Conservation (phyloP, 1,140 invertebrate genomes). For the Polypedilum pembai region DNA sequence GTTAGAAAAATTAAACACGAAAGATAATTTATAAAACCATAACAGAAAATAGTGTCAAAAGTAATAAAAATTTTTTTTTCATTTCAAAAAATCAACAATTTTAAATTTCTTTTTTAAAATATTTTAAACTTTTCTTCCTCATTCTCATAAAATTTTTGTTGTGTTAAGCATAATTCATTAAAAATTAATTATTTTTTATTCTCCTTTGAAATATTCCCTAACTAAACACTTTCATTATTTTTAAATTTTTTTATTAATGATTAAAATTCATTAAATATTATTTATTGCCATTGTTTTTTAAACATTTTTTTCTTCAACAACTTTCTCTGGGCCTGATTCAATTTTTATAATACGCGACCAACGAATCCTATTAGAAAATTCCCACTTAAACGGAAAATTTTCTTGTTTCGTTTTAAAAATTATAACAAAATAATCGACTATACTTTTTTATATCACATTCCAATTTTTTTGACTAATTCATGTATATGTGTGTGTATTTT, state of each 20-base stretch:
- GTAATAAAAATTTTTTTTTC: too few species aligned
- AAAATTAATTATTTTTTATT: background rate
- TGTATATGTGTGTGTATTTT: background rate
- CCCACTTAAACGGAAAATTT: background rate
- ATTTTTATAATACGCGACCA: background rate
- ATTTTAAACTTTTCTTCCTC: too few species aligned
- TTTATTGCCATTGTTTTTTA: conserved; percentile 8
- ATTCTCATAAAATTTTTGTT: background rate
- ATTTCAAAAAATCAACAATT: too few species aligned
- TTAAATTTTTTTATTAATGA: background rate
- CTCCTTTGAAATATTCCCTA: conserved; percentile 19
- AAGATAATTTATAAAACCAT: too few species aligned
- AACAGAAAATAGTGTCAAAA: too few species aligned
- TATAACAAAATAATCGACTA: conserved; percentile 16
- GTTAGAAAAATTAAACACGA: too few species aligned
- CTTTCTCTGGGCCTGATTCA: background rate
- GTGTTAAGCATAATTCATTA: conserved; percentile 12
- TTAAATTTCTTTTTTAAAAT: too few species aligned
- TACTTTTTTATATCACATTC: conserved; percentile 19
- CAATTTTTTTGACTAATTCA: conserved; percentile 16
- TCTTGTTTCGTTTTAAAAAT: conserved; percentile 7
- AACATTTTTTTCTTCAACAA: conserved; percentile 8
- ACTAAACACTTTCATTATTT: background rate
- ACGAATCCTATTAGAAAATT: background rate
- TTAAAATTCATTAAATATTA: background rate